Conservation (phyloP, 1,140 invertebrate species). For the Leptestheria dahalacensis region DNA sequence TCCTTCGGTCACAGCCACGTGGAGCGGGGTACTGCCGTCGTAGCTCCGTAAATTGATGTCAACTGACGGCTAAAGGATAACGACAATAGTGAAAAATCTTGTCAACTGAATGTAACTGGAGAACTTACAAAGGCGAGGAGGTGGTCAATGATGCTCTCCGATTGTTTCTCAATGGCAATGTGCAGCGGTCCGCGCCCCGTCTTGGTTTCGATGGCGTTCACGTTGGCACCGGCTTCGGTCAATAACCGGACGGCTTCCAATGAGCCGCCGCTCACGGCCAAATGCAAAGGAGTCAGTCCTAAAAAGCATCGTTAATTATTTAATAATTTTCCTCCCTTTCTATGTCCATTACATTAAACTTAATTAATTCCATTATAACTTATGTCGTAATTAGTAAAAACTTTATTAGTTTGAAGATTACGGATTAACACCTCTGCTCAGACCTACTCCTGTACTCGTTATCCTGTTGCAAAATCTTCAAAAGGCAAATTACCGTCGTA, state of each 20-base stretch:
- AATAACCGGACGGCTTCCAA: slow-evolving; percentile 12
- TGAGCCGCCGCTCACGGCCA: not conserved
- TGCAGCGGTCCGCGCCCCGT: slow-evolving; percentile 14
- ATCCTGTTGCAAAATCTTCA: too few species aligned
- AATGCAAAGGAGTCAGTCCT: slow-evolving; percentile 14
- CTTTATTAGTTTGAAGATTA: not conserved
- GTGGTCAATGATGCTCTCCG: slow-evolving; percentile 1
- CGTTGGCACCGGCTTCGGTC: slow-evolving; percentile 5
- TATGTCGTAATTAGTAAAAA: not conserved
- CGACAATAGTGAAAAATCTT: not conserved
- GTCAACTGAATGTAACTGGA: not conserved
- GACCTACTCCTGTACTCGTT: too few species aligned
- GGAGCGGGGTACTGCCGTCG: slow-evolving; percentile 15
- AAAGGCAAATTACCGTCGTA: slow-evolving; percentile 11
- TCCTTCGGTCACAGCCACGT: slow-evolving; percentile 12
- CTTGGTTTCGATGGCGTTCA: slow-evolving; percentile 11
- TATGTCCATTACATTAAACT: not conserved
- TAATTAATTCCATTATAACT: not conserved
- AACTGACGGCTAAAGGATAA: slow-evolving; percentile 4
- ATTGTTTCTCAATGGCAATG: slow-evolving; percentile 14
- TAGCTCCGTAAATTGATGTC: slow-evolving; percentile 15
- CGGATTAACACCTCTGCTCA: too few species aligned
- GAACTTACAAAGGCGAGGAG: slow-evolving; percentile 6
- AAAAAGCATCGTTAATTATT: too few species aligned
- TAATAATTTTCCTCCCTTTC: too few species aligned